phyloP scores from a whole-genome alignment of 2,888 invertebrate genomes.

The Himalopsyche japonica region DNA sequence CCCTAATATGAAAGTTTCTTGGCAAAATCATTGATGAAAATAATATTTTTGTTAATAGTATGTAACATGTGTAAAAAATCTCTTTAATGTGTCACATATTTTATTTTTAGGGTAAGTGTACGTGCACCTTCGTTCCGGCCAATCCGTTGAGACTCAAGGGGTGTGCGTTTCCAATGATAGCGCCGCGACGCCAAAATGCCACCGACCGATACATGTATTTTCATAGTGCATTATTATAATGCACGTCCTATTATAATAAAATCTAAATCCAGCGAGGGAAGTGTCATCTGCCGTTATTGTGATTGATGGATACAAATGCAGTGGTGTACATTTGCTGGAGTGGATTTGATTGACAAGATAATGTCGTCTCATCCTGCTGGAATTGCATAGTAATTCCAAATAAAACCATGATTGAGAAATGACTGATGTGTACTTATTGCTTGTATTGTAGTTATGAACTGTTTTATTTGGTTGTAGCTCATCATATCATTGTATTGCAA shows the following conservation, averaged over 20 bases:
- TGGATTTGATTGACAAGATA: constrained; percentile 26
- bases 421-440: background rate
- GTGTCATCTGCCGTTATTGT: constrained; percentile 26
- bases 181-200: background rate
- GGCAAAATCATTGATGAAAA: too few relatives aligned
- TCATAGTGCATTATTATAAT: background rate
- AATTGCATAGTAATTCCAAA: background rate
- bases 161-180: background rate
- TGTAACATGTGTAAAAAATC: too few relatives aligned
- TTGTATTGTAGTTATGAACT: background rate
- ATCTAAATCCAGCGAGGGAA: background rate
- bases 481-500: too few relatives aligned
- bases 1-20: too few relatives aligned
- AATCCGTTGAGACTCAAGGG: background rate
- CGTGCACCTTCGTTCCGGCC: background rate
- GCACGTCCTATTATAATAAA: background rate
- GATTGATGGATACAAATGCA: constrained; percentile 28
- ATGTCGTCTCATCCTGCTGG: constrained; percentile 7
- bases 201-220: background rate
- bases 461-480: too few relatives aligned
- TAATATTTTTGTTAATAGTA: too few relatives aligned
- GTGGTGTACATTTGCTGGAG: background rate
- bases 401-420: background rate
- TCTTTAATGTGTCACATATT: too few relatives aligned
- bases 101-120: background rate